A percentile compares a stretch with the other conserved stretches of the same genome.
phyloP scores from a whole-genome alignment of 2,113 vertebrate genomes.

The Ursus arctos region DNA sequence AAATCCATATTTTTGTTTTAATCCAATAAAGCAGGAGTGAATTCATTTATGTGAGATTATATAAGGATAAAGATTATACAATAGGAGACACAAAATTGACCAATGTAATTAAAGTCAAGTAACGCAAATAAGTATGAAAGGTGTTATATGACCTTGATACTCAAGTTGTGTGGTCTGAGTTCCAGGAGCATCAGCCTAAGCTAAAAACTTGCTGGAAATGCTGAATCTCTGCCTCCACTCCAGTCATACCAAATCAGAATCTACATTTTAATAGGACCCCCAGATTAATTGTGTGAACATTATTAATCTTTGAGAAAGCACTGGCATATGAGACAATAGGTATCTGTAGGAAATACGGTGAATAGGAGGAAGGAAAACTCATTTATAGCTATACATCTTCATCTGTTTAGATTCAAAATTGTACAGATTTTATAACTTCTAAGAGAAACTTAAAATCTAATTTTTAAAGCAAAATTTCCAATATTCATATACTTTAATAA shows the following conservation, averaged over 20 bases:
- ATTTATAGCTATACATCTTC: neutral
- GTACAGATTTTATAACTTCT: neutral
- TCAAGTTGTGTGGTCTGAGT: neutral
- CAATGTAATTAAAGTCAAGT: neutral
- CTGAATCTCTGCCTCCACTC: neutral
- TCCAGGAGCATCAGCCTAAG: neutral
- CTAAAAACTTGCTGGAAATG: neutral
- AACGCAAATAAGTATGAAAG: neutral
- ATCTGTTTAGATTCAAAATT: neutral
- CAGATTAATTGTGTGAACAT: neutral
- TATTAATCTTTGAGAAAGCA: neutral
- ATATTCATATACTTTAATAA: neutral
- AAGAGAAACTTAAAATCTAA: neutral
- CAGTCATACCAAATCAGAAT: neutral
- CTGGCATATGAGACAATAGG: neutral
- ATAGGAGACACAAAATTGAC: neutral
- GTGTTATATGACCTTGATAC: neutral
- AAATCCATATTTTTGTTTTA: neutral
- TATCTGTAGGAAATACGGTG: no score
- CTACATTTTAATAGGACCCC: neutral
- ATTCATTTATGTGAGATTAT: neutral
- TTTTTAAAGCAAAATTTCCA: neutral
- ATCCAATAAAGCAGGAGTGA: neutral
- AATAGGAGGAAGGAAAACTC: neutral
- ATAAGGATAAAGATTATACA: neutral